Evolutionary conservation across 2,797 vertebrate species (phyloP), one percentile per base, ranked within the genome.

Genomic region (Eleutherodactylus coqui): DNA sequence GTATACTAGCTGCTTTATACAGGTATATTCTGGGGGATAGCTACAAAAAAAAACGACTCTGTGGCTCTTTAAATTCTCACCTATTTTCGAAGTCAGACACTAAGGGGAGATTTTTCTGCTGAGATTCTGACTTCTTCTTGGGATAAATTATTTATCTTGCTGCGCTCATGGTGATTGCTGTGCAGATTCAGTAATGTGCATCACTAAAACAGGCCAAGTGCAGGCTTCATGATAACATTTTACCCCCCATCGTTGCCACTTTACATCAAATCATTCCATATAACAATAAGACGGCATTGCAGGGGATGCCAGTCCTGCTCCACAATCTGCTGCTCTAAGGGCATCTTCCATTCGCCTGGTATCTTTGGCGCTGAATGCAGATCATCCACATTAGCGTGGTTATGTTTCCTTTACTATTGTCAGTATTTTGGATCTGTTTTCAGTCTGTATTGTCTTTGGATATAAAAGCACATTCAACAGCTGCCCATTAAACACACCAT

Each of bases 81-180:
- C 38, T 47, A 45, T 62, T n/a, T n/a, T n/a, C n/a, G n/a, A n/a
- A n/a, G n/a, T n/a, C 34, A 17, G n/a, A 62, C 51, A 21, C 32
- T 49, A 64, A 60, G 51, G 64, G 36, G 2, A 58, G 64, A 3
- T 29, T 49, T 67, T 64, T 84, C 73, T 47, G n/a, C 29, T 38
- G 83, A 69, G 82, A 77, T 77, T 55, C 45, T 78, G 58, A n/a
- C 69, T 36, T 49, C 27, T 67, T 81, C 45, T 67, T 34, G 11
- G 67, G 36, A 77, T 84, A 78, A 77, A 84, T 78, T 27, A 84
- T 84, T 84, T 69, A 84, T 67, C 24, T 43, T 32, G 38, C 67
- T 29, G 47, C 32, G 36, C 47, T 73, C 8, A 27, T 73, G 36
- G 51, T 58, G 67, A 73, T 27, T 43, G 49, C 80, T 82, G 67